Evolutionary conservation across 53 echinoderm and acorn worm genomes (phyloP).

Genomic region (Echinometra lucunter): DNA sequence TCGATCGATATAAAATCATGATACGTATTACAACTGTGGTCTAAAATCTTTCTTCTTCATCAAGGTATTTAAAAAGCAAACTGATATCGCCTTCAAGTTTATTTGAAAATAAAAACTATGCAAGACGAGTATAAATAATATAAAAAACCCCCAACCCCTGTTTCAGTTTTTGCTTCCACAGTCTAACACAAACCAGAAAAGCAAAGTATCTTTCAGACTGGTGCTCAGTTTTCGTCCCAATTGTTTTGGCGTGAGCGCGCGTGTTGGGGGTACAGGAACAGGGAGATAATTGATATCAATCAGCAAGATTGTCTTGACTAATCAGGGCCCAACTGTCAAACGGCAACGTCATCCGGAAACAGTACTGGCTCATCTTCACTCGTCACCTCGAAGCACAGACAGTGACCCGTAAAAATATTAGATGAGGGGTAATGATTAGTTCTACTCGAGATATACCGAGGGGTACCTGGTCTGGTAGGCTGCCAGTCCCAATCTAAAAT

Average conservation of each 20-base stretch:
- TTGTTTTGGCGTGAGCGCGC: slow-evolving; percentile 25
- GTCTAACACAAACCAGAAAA: not conserved
- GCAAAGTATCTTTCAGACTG: not conserved
- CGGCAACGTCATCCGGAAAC: slow-evolving; percentile 47
- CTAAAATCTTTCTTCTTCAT: no score
- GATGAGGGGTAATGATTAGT: not conserved
- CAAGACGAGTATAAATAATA: no score
- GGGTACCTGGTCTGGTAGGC: not conserved
- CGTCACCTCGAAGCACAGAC: slow-evolving; percentile 32
- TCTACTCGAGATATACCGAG: not conserved
- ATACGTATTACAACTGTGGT: no score
- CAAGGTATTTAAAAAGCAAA: no score
- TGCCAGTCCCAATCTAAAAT: not conserved
- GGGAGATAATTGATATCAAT: slow-evolving; percentile 48
- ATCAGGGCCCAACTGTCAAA: slow-evolving; percentile 36
- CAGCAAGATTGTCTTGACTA: slow-evolving; percentile 6
- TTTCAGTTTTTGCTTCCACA: not conserved
- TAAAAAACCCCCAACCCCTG: no score
- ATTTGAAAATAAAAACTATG: no score
- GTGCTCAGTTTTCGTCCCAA: not conserved
- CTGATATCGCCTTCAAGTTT: no score
- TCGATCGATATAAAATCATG: no score
- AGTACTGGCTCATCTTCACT: slow-evolving; percentile 12
- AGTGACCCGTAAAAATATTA: slow-evolving; percentile 4
- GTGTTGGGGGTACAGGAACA: slow-evolving; percentile 39